A percentile compares a stretch with the other conserved stretches of the same genome.
Conservation (phyloP, 2,113 vertebrate species). For the Myodes glareolus region DNA sequence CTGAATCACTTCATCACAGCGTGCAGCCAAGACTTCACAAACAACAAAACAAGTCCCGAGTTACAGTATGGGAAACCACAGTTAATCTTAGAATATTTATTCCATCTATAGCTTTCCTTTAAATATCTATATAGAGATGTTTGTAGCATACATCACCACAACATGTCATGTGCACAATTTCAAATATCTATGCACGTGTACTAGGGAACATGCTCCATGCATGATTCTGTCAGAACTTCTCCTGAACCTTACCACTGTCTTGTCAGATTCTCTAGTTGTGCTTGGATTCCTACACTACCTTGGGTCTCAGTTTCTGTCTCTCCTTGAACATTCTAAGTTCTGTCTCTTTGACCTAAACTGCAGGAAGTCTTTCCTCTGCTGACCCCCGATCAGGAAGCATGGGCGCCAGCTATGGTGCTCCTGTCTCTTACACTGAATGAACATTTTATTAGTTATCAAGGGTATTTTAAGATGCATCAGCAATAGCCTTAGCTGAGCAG, state of each 20-base stretch:
- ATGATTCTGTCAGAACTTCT: slow-evolving; percentile 2
- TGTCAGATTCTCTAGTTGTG: neutral
- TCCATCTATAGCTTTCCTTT: slow-evolving; percentile 33
- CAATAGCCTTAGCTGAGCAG: slow-evolving; percentile 34
- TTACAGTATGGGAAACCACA: neutral
- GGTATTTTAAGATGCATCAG: slow-evolving; percentile 44
- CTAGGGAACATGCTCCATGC: neutral
- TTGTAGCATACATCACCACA: slow-evolving; percentile 28
- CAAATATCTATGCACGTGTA: slow-evolving; percentile 12
- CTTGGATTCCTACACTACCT: neutral
- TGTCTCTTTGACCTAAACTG: slow-evolving; percentile 23
- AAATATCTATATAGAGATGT: neutral
- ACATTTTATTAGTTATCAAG: slow-evolving; percentile 44
- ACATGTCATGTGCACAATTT: neutral
- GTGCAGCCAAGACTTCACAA: slow-evolving; percentile 40
- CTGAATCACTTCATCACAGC: slow-evolving; percentile 20
- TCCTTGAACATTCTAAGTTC: slow-evolving; percentile 41
- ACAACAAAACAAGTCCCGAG: slow-evolving; percentile 15
- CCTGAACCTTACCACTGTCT: slow-evolving; percentile 25
- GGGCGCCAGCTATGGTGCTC: neutral
- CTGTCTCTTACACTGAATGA: neutral
- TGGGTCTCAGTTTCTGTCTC: slow-evolving; percentile 41
- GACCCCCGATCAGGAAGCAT: neutral
- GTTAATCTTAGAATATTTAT: slow-evolving; percentile 40
- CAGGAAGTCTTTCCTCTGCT: slow-evolving; percentile 25